These are phyloP conservation scores for Eidolon helvum DNA, from an alignment of 2,113 vertebrate species.

Conservation along the genomic window DNA sequence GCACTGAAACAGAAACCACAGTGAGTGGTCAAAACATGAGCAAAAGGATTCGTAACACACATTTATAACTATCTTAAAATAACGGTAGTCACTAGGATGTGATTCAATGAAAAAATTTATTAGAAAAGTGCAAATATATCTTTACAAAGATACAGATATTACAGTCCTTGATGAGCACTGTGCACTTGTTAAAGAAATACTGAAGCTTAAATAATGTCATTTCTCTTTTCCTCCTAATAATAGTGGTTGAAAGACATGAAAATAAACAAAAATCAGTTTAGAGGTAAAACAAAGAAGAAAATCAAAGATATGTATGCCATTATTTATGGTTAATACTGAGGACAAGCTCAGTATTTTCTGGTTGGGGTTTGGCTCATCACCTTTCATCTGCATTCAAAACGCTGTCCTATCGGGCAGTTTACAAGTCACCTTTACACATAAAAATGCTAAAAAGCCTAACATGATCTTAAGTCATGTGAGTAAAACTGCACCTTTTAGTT, in stretches of 20 bases:
- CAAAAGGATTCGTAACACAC: background rate
- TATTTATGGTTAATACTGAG: background rate
- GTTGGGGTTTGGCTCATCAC: background rate
- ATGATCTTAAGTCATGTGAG: background rate
- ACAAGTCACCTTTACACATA: background rate
- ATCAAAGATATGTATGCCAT: background rate
- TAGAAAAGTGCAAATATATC: background rate
- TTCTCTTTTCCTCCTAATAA: background rate
- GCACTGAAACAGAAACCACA: background rate
- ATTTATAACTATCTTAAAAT: background rate
- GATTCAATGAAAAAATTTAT: background rate
- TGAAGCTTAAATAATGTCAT: background rate
- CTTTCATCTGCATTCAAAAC: background rate
- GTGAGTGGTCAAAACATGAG: background rate
- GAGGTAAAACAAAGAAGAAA: background rate
- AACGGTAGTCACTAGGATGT: background rate
- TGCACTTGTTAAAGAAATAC: background rate
- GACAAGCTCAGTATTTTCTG: background rate
- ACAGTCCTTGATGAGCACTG: background rate
- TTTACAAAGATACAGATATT: background rate
- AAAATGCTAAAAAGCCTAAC: background rate
- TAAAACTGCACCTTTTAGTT: background rate
- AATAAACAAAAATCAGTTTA: background rate
- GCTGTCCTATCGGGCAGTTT: accelerated
- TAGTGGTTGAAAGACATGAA: background rate